Evolutionary conservation across 2,113 vertebrate genomes (phyloP), one percentile per base, ranked within the genome.

Genomic region (Lates calcarifer): DNA sequence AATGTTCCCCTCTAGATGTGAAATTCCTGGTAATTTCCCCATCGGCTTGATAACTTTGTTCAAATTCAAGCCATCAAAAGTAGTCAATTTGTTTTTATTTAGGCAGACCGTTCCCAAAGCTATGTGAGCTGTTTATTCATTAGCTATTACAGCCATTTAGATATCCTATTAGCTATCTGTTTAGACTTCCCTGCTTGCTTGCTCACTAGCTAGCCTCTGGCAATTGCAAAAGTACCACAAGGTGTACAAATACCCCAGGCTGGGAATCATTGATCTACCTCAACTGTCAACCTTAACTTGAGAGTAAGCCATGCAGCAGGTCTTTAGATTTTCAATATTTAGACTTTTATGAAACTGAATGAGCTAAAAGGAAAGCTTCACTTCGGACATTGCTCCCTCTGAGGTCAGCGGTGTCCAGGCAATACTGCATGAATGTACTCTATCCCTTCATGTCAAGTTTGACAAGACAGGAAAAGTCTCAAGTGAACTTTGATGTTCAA

Each of bases 401-500:
- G 68, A 56, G 31, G 60, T 15, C 65, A 85, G 11, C 43, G 2
- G 9, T 17, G 61, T 75, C 74, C 55, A 31, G 53, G 17, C 51
- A 12, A 45, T 28, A 61, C 68, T 31, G 73, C 15, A 51, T 2
- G 6, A 4, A 63, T 24, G 29, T 15, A 51, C 51, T 24, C 45
- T 3, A 56, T 77, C 57, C 61, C 81, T 87, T 87, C 61, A 73
- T 77, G 87, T 73, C 62, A 35, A 28, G 45, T 72, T 57, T 71
- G 51, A 80, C 66, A 28, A 55, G 41, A 69, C 56, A 55, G 64
- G 35, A 71, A 66, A 66, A 74, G 53, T 24, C 69, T 67, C 1
- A 45, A 22, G 53, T 58, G 64, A 85, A 62, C 69, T 69, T 74
- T 80, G 66, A 81, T 75, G 66, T 75, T 53, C 26, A 70, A 26